phyloP scores from a whole-genome alignment of 2,797 vertebrate genomes.

The Leptoclinus maculatus region DNA sequence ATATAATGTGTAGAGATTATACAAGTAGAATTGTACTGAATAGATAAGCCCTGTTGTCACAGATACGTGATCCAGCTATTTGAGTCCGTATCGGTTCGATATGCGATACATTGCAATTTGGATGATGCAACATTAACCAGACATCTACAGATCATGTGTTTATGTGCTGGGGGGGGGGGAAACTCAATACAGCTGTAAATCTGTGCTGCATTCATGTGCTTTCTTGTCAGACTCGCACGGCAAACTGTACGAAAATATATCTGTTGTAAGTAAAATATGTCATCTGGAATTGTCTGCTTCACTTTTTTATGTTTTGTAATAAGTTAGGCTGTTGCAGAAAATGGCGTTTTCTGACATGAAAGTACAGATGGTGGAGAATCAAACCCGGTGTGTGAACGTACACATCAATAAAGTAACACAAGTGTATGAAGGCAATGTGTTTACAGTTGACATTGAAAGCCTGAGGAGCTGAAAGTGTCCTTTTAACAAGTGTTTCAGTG shows the following conservation, averaged over 20 bases:
- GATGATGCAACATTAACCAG: neutral
- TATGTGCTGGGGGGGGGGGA: neutral
- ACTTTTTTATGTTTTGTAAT: neutral
- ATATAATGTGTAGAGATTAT: too few relatives aligned
- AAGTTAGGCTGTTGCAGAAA: neutral
- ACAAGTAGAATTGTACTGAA: too few relatives aligned
- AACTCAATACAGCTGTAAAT: neutral
- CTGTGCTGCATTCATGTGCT: neutral
- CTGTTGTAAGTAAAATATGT: neutral
- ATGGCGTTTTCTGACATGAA: neutral
- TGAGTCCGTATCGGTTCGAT: too few relatives aligned
- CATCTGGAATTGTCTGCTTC: neutral
- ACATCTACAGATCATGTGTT: neutral
- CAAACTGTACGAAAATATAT: neutral
- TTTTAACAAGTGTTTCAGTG: slow-evolving; percentile 4
- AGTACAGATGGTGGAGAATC: neutral
- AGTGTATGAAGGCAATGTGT: neutral
- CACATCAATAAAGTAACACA: neutral
- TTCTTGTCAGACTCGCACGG: neutral
- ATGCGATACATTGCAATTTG: neutral
- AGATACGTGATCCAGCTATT: too few relatives aligned
- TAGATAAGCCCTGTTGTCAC: too few relatives aligned
- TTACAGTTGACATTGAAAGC: neutral
- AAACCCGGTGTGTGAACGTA: neutral
- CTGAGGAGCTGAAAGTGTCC: slow-evolving; percentile 4